Evolutionary conservation across 2,888 invertebrate species (phyloP), one percentile per base, ranked within the genome.

Genomic region (Pollenia labialis): DNA sequence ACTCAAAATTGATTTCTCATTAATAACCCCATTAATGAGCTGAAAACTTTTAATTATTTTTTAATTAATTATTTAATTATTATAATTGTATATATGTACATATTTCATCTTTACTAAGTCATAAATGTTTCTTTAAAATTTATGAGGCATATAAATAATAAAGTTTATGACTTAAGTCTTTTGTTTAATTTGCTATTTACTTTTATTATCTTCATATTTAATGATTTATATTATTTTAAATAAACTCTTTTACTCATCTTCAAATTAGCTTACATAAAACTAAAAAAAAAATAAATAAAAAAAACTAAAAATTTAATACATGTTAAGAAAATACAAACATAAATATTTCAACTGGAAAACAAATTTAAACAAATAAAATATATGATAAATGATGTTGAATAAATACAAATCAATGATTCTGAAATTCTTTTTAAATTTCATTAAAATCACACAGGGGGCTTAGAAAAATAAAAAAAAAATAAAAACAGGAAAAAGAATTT

Each of bases 351-450:
- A 18, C 2, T 18, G 42, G 10, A 46, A 46, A 14, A 54, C 48
- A 64, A 14, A 14, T 76, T 56, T 52, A 80, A 62, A 12, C 71
- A 72, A 71, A 44, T 40, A 12, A 52, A 62, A 77, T 42, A 62
- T 52, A 80, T 79, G 77, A 79, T 79, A 69, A 79, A 79, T 79
- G 77, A 79, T 79, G 68, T 58, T 50, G 14, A 68, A 79, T 23
- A 56, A 58, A 56, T 12, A 60, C 58, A 68, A 48, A 79, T 68
- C 68, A 69, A 56, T 68, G 69, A 69, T 69, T 69, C 11, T 7
- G 56, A 46, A n/a, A 32, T 69, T 40, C 40, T 16, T 52, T 52
- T 62, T n/a, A 48, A 16, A 52, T 42, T 48, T 58, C 10, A 54
- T 60, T 11, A 52, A 40, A 14, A 46, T 42, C 60, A 54, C 48